These are phyloP conservation scores for Eremophila alpestris DNA, from an alignment of 2,797 vertebrate genomes.

Conservation along the genomic window DNA sequence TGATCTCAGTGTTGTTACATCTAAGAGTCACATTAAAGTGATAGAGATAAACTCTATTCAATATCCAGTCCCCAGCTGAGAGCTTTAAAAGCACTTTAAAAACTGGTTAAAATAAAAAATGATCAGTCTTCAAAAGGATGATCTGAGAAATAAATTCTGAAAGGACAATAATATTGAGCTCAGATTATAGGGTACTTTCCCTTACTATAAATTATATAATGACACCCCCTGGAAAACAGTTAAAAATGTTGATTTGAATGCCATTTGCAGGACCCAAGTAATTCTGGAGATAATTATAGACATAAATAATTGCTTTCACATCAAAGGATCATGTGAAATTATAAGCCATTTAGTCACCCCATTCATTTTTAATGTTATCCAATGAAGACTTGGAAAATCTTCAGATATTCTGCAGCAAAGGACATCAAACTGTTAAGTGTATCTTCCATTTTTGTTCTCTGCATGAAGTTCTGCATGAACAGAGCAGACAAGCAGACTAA, in stretches of 20 bases:
- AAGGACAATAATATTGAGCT: constrained; percentile 5
- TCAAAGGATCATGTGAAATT: background rate
- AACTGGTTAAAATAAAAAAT: background rate
- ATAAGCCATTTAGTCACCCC: background rate
- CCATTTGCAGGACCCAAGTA: background rate
- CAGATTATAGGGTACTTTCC: background rate
- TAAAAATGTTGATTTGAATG: background rate
- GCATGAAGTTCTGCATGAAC: background rate
- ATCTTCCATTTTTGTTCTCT: background rate
- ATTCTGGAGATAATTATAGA: constrained; percentile 27
- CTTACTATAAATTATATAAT: background rate
- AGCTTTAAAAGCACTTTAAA: background rate
- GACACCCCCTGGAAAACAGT: background rate
- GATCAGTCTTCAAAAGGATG: background rate
- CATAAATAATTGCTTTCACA: constrained; percentile 6
- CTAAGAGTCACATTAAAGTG: background rate
- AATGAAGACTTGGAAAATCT: background rate
- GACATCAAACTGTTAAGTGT: background rate
- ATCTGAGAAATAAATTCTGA: background rate
- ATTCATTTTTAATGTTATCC: constrained; percentile 37
- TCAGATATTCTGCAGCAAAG: background rate
- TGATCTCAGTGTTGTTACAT: background rate
- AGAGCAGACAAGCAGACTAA: background rate
- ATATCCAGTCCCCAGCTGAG: background rate
- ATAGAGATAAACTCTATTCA: background rate